Conservation (phyloP, 1,140 invertebrate genomes). For the Aleiodes sp. region DNA sequence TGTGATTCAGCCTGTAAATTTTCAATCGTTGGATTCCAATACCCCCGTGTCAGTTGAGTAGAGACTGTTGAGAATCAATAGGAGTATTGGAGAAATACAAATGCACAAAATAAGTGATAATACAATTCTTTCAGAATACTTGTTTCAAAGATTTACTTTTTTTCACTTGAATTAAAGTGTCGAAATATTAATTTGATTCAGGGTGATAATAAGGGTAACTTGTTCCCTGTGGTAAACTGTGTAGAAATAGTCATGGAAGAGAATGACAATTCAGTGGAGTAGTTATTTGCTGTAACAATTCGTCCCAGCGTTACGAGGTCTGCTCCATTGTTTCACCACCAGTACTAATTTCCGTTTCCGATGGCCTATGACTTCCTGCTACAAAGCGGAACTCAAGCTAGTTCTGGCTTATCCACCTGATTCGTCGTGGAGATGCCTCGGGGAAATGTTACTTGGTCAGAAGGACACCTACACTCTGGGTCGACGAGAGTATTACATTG, state of each 20-base stretch:
- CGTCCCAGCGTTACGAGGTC: background rate
- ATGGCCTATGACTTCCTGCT: slow-evolving; percentile 53
- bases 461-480: background rate
- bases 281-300: background rate
- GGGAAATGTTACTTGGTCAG: slow-evolving; percentile 12
- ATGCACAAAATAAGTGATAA: too few species aligned
- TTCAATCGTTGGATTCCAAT: slow-evolving; percentile 27
- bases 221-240: background rate
- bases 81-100: too few species aligned
- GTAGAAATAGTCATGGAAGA: too few species aligned
- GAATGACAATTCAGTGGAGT: slow-evolving; percentile 3
- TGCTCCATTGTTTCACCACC: slow-evolving; percentile 26
- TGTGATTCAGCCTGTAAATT: slow-evolving; percentile 18
- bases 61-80: background rate
- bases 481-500: background rate
- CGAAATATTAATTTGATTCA: too few species aligned
- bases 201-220: too few species aligned
- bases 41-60: slow-evolving; percentile 17
- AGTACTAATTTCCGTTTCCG: slow-evolving; percentile 61
- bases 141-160: too few species aligned
- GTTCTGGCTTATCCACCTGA: slow-evolving; percentile 20
- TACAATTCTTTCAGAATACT: too few species aligned
- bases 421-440: background rate
- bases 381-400: slow-evolving; percentile 34
- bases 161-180: too few species aligned